Conservation (phyloP, 2,888 invertebrate genomes). For the Ptychoptera contaminata region DNA sequence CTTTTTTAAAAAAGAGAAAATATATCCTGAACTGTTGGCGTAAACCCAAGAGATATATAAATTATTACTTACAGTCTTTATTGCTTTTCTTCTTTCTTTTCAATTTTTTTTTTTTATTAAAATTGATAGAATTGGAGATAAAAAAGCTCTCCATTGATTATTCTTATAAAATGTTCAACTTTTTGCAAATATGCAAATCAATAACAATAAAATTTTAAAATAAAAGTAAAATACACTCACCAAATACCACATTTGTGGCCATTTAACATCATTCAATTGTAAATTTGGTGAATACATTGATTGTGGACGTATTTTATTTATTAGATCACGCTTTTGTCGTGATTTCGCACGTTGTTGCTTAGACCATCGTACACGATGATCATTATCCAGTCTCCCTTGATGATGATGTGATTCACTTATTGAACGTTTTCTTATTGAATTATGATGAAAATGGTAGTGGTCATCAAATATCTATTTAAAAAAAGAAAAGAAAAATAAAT, state of each 20-base stretch:
- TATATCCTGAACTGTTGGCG: no score
- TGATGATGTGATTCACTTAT: conserved; percentile 50
- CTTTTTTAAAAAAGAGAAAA: no score
- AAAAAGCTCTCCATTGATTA: no score
- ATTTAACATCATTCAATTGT: conserved; percentile 71
- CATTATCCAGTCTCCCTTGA: conserved; percentile 51
- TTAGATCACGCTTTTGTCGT: conserved; percentile 66
- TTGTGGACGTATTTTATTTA: conserved; percentile 31
- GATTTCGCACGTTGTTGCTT: conserved; percentile 66
- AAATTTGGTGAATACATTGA: conserved; percentile 20
- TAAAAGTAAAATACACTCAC: conserved; percentile 41
- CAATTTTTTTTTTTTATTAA: no score
- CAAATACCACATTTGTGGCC: conserved; percentile 95
- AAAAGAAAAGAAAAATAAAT: conserved; percentile 16
- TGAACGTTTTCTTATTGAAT: conserved; percentile 63
- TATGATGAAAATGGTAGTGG: conserved; percentile 74
- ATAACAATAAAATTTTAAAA: no score
- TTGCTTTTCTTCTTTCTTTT: no score
- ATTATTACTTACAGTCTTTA: no score
- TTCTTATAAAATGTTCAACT: no score
- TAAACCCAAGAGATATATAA: no score
- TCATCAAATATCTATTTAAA: conserved; percentile 79
- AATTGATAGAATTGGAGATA: no score
- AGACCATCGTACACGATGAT: conserved; percentile 66
- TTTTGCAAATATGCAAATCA: no score